phyloP scores from a whole-genome alignment of 2,797 vertebrate genomes.

The Buphagus erythrorhynchus region DNA sequence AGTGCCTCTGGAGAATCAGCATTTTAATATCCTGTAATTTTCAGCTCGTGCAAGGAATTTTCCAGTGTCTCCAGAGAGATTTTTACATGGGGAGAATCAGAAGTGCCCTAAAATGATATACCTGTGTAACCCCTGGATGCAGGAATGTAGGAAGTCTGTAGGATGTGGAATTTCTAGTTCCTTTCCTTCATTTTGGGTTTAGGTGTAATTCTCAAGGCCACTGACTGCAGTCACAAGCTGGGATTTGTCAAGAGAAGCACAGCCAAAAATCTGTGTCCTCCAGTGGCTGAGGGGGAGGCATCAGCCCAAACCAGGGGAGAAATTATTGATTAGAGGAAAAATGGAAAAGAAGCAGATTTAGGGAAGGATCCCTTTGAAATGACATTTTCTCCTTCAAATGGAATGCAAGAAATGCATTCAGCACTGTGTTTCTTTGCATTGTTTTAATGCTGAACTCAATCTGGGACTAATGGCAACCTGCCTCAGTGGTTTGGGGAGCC shows the following conservation, averaged over 20 bases:
- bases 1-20: not conserved
- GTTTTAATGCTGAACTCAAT: not conserved
- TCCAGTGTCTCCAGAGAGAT: not conserved
- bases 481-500: not conserved
- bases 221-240: not conserved
- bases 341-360: not conserved
- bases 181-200: not conserved
- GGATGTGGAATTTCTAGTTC: not conserved
- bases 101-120: not conserved
- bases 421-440: not conserved
- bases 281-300: not conserved
- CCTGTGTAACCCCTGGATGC: not conserved
- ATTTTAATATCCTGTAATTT: conserved; percentile 3
- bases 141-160: not conserved
- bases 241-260: not conserved
- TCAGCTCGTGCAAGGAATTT: not conserved
- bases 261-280: not conserved
- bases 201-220: not conserved
- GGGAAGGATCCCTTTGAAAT: not conserved
- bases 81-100: not conserved
- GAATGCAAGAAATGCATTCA: not conserved
- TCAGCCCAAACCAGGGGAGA: not conserved
- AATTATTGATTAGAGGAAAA: not conserved
- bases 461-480: not conserved
- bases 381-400: not conserved